These are phyloP conservation scores for Choristoneura fumiferana DNA, from an alignment of 1,140 invertebrate species.

Conservation along the genomic window DNA sequence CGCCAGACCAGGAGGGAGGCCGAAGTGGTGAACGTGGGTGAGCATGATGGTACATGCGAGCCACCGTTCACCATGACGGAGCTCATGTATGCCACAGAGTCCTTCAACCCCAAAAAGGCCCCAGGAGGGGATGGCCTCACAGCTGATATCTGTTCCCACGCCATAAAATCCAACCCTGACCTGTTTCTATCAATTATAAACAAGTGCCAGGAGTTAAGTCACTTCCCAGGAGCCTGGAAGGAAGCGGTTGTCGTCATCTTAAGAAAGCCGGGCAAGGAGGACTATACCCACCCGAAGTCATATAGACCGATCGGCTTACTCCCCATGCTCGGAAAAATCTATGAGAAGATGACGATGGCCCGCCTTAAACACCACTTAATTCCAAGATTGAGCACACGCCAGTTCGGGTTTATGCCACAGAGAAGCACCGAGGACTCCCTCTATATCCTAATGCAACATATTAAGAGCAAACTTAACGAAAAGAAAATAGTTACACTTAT, in stretches of 20 bases:
- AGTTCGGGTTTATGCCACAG: neutral
- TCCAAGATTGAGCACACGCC: neutral
- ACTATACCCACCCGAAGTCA: conserved; percentile 7
- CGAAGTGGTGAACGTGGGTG: neutral
- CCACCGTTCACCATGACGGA: neutral
- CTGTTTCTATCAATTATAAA: neutral
- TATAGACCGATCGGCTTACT: neutral
- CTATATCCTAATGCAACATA: neutral
- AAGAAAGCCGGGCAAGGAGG: conserved; percentile 4
- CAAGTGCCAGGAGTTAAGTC: neutral
- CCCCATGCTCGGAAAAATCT: conserved; percentile 18
- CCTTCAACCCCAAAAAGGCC: neutral
- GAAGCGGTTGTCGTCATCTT: neutral
- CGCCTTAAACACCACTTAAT: conserved; percentile 10
- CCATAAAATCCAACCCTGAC: neutral
- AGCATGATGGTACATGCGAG: neutral
- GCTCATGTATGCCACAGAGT: neutral
- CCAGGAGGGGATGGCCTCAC: neutral
- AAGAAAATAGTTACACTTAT: neutral
- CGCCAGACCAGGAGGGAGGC: neutral
- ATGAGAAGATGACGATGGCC: conserved; percentile 17
- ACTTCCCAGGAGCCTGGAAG: conserved; percentile 21
- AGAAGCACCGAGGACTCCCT: conserved; percentile 21
- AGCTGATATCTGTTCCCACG: neutral
- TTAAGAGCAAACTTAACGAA: neutral